Evolutionary conservation across 2,888 invertebrate species (phyloP).

Genomic region (Drosophila mulleri): DNA sequence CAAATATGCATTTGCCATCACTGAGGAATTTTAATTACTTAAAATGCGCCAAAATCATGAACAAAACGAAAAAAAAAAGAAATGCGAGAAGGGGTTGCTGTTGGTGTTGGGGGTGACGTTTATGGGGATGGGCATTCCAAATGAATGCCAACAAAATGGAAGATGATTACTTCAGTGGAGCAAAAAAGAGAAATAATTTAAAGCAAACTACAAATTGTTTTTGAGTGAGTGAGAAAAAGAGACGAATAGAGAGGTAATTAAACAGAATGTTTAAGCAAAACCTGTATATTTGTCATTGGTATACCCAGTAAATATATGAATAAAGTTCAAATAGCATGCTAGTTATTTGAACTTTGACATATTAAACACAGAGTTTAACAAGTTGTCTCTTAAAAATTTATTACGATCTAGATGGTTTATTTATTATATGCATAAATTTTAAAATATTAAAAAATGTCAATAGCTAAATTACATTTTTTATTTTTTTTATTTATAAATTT

Average conservation of each 20-base stretch:
- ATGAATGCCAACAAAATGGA: conserved; percentile 9
- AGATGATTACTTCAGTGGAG: conserved; percentile 1
- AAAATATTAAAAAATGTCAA: too few species aligned
- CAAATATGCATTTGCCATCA: conserved; percentile 39
- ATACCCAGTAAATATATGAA: not conserved
- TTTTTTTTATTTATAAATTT: too few species aligned
- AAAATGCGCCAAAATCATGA: conserved; percentile 54
- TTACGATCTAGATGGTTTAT: too few species aligned
- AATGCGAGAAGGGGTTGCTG: not conserved
- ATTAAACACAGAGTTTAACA: too few species aligned
- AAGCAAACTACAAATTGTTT: conserved; percentile 52
- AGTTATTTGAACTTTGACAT: too few species aligned
- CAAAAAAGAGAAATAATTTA: conserved; percentile 26
- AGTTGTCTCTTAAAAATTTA: too few species aligned
- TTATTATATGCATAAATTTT: too few species aligned
- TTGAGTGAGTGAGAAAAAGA: conserved; percentile 7
- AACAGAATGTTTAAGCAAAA: conserved; percentile 64
- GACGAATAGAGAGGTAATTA: conserved; percentile 57
- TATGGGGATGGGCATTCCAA: conserved; percentile 3
- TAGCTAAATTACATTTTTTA: too few species aligned
- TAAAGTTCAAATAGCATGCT: too few species aligned
- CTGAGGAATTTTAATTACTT: conserved; percentile 73
- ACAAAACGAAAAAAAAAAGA: conserved; percentile 41
- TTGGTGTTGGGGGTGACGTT: not conserved
- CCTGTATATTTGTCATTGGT: conserved; percentile 24